Conservation (phyloP, 1,140 invertebrate species). For the Steinernema khuongi region DNA sequence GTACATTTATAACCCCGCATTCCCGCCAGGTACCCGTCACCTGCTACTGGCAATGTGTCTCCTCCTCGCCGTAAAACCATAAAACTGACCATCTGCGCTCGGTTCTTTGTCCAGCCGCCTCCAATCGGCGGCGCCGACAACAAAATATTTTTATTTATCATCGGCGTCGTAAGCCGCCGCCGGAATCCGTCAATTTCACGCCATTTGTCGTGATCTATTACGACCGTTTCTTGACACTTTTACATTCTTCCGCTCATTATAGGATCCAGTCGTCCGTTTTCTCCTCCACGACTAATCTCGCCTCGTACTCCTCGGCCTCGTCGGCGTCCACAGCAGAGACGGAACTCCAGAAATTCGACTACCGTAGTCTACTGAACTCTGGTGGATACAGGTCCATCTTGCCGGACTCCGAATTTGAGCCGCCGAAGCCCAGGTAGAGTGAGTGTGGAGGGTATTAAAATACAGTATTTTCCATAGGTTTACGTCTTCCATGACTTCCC, state of each 20-base stretch:
- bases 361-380: constrained; percentile 9
- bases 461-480: neutral
- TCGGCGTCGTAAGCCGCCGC: neutral
- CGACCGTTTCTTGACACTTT: neutral
- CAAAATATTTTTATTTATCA: neutral
- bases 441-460: neutral
- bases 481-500: neutral
- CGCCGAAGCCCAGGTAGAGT: neutral
- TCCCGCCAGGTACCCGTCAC: neutral
- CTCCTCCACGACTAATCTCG: neutral
- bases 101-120: neutral
- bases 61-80: neutral
- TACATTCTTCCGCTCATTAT: too few species aligned
- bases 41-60: neutral
- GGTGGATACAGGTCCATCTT: neutral
- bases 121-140: neutral
- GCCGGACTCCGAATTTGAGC: neutral
- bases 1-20: neutral
- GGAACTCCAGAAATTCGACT: constrained; percentile 3
- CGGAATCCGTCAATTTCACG: neutral
- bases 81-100: constrained; percentile 5
- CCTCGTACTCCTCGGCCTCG: neutral
- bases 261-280: neutral
- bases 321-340: neutral
- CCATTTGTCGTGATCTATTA: neutral